Evolutionary conservation across 2,113 vertebrate genomes (phyloP).

Genomic region (Melanostigma gelatinosum): DNA sequence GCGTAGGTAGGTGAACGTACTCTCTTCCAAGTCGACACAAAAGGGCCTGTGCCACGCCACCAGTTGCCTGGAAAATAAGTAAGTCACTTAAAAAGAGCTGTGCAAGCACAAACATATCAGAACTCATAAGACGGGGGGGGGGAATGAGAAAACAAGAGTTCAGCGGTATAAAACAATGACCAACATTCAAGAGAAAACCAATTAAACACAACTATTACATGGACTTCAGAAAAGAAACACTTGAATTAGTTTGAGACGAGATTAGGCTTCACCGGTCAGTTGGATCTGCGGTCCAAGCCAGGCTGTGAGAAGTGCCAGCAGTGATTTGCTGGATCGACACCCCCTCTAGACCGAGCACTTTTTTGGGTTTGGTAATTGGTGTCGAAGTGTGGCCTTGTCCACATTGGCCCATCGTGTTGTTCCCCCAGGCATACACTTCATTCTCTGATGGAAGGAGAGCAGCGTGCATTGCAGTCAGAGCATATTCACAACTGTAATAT

Average conservation of each 20-base stretch:
- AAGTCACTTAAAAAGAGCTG: slow-evolving; percentile 6
- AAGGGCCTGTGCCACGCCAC: slow-evolving; percentile 98
- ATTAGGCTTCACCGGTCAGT: slow-evolving; percentile 89
- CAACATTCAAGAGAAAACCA: background rate
- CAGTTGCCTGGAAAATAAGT: slow-evolving; percentile 85
- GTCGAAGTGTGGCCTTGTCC: slow-evolving; percentile 98
- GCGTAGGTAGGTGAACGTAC: slow-evolving; percentile 95
- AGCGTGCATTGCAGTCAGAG: background rate
- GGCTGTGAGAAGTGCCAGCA: slow-evolving; percentile 95
- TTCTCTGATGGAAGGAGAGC: slow-evolving; percentile 85
- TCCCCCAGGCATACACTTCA: slow-evolving; percentile 99
- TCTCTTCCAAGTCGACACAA: slow-evolving; percentile 98
- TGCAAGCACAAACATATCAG: slow-evolving; percentile 5
- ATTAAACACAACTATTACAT: background rate
- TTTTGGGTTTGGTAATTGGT: slow-evolving; percentile 98
- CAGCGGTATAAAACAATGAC: slow-evolving; percentile 1
- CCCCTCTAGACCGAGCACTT: slow-evolving; percentile 95
- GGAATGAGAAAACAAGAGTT: background rate
- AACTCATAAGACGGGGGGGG: background rate
- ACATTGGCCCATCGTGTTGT: slow-evolving; percentile 99
- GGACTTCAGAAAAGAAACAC: background rate
- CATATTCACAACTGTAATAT: background rate
- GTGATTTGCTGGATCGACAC: slow-evolving; percentile 97
- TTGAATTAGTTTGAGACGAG: background rate
- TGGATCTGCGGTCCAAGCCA: slow-evolving; percentile 97